Base-by-base conservation (phyloP, 1,140 invertebrate genomes). In the Caenorhabditis remanei region DNA sequence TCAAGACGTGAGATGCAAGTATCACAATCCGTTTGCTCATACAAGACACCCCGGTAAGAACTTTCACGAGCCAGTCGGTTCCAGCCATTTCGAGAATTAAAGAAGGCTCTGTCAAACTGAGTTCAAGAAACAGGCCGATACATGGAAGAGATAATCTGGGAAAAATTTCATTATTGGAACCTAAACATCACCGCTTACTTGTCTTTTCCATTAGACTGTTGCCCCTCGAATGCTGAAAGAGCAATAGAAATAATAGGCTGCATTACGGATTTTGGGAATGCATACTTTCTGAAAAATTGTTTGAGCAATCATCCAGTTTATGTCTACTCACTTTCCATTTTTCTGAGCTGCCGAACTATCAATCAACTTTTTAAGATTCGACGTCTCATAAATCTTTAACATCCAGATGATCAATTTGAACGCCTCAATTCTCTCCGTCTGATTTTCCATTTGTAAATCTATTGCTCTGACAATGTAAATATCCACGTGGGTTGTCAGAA, bases 1-100 rank as follows among this genome's bases (percentile, higher is more conserved):
- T 79, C 4, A 89, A 71, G 41, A 89, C 56, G n/a, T 84, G 88
- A 48, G 75, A 75, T n/a, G 87, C 86, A 19, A 88, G 86, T 6
- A 63, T 58, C 3, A 75, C 61, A 61, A 88, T 88, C 53, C 87
- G 7, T 24, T 67, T 21, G 32, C 56, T 85, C 53, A 88, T 84
- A 48, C 83, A 65, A 40, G 56, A 67, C 13, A 55, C 65, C 13
- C 87, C 87, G 9, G 87, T 88, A n/a, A 88, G 53, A 24, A 83
- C 67, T 56, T 84, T 85, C 3, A 88, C 87, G 11, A 89, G 48
- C 88, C 88, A 89, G 50, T 89, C 88, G 0, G 88, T 89, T 50
- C 88, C 88, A 55, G 83, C 71, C 82, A 87, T 85, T 46, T 88
- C 86, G 11, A 89, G 63, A 19, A 88, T 61, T n/a, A 89, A 24